These are phyloP conservation scores for Ctenomys sociabilis DNA, from an alignment of 2,113 vertebrate species.

Conservation along the genomic window DNA sequence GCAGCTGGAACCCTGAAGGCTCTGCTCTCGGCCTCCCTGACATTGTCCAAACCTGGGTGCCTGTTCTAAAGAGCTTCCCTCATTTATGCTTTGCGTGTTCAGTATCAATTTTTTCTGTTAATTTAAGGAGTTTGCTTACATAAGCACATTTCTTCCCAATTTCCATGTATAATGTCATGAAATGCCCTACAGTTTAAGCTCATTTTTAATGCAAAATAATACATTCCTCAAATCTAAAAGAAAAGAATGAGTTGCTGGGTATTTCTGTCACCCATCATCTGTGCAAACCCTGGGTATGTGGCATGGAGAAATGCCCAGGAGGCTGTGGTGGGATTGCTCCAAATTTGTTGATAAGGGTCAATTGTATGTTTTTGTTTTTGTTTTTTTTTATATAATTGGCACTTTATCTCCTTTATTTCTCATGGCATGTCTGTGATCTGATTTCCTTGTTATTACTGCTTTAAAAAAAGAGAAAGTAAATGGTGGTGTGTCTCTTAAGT, in stretches of 20 bases:
- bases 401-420: conserved; percentile 22
- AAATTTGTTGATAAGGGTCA: background rate
- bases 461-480: background rate
- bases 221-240: background rate
- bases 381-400: background rate
- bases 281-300: background rate
- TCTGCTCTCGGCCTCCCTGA: background rate
- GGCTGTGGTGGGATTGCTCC: background rate
- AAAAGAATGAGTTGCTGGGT: background rate
- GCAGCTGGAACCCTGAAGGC: background rate
- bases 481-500: background rate
- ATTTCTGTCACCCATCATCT: background rate
- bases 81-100: background rate
- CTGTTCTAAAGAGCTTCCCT: background rate
- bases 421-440: background rate
- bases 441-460: background rate
- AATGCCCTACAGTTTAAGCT: background rate
- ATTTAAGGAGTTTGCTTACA: background rate
- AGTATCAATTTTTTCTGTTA: background rate
- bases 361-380: too few relatives aligned
- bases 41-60: background rate
- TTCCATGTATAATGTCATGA: background rate
- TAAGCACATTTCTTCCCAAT: background rate
- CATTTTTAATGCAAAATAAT: background rate
- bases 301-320: background rate